Base-by-base conservation (phyloP, 2,797 vertebrate genomes). In the Corythornis leucogaster region DNA sequence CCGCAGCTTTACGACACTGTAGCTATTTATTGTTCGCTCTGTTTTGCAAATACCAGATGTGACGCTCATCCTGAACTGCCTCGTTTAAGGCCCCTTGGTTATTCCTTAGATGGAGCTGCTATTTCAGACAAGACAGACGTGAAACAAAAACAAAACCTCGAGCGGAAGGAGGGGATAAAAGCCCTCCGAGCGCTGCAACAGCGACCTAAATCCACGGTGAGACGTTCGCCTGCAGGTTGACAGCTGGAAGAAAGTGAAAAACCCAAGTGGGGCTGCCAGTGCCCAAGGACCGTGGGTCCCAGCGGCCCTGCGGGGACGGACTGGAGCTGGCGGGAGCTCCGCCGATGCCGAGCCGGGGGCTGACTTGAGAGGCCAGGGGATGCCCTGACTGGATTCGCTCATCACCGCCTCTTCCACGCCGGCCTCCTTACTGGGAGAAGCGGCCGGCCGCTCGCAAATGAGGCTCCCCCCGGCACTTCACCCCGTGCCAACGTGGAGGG, bases 41-140 rank as follows among this genome's bases (percentile, higher is more conserved):
- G 67, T 85, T 94, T 90, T 64, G 62, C 90, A 97, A 93, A 96
- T 79, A 93, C 76, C 82, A 96, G 92, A 85, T 91, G 87, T 73
- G 95, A 83, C 1, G 26, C 86, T 94, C 92, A 85, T 83, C 85
- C 76, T 51, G 83, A 96, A 57, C 51, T 58, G 59, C 69, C 59
- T 43, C 38, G 51, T 85, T 85, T 75, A 81, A 62, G 93, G 62
- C 64, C 77, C 55, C 55, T 91, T 80, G 77, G 92, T 95, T 87
- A 94, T 93, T 95, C 86, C 8, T 5, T 35, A 68, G 62, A 84
- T 73, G 48, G 69, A 96, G 88, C 63, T 94, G 89, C 90, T 92
- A 81, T 95, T 96, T 95, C 74, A 89, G 74, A 96, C 73, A 80
- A 75, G 70, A 71, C 78, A 93, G 68, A 91, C 33, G 0, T 0